Evolutionary conservation across 2,797 vertebrate genomes (phyloP), one percentile per base, ranked within the genome.

Genomic region (Peromyscus nudipes): DNA sequence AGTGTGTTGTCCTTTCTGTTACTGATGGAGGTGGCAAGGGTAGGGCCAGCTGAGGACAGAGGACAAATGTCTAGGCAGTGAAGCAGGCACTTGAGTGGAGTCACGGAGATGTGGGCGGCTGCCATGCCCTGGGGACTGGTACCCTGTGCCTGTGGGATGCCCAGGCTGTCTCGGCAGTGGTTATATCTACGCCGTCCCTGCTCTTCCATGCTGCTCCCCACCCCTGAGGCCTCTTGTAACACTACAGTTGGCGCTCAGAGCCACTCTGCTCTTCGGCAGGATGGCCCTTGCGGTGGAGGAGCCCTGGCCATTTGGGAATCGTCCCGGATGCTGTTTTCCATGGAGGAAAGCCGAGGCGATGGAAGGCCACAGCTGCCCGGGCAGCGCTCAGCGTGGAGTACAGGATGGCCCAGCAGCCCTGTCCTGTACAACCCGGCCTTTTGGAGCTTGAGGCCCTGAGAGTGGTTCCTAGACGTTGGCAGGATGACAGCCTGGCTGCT

Each of bases 141-240:
- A 60, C 0, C 52, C 43, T 23, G 79, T 84, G 89, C 81, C 95
- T 71, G 75, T 16, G 46, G 0, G 4, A 86, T 60, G 76, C 91
- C 92, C 91, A 91, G 91, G 73, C 49, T 95, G 87, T 93, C 90
- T 92, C 93, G 83, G 75, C 82, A 0, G 9, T 88, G 96, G 92
- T 84, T 79, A 95, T 57, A 71, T 91, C 23, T 0, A 81, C 23
- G 49, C 34, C 43, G 60, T 19, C 86, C 69, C 52, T 60, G 43
- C 69, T 60, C n/a, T 29, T 7, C 37, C 52, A 43, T 4, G n/a
- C 23, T 31, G 69, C 49, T n/a, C 64, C 13, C 5, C 40, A 34
- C 29, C 14, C 7, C 14, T 12, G 25, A 34, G 25, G 19, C 25
- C 25, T 13, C 57, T 43, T 64, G 37, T 8, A 62, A 29, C 37